These are phyloP conservation scores for Momotus momota DNA, from an alignment of 2,797 vertebrate genomes.

Conservation along the genomic window DNA sequence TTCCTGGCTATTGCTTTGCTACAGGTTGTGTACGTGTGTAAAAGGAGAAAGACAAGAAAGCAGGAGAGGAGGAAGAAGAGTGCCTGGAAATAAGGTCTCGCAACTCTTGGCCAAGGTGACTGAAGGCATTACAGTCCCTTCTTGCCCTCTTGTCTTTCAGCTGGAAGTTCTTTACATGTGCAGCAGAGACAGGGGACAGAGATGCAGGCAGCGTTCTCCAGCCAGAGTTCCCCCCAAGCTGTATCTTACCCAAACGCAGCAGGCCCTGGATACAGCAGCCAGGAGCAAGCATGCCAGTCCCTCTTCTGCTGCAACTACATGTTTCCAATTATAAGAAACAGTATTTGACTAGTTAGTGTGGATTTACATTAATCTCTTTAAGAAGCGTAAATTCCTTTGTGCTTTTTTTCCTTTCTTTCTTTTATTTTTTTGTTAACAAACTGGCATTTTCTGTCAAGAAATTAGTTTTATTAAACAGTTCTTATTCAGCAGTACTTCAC, in stretches of 20 bases:
- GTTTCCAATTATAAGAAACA: background rate
- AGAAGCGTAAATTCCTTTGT: background rate
- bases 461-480: background rate
- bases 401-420: background rate
- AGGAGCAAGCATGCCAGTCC: rapidly evolving
- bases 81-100: background rate
- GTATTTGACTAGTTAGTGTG: background rate
- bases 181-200: background rate
- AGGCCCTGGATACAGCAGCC: background rate
- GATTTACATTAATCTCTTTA: background rate
- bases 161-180: background rate
- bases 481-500: background rate
- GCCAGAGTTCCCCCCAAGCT: background rate
- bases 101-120: background rate
- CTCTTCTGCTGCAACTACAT: background rate
- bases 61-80: background rate
- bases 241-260: background rate
- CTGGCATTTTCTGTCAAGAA: background rate
- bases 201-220: background rate
- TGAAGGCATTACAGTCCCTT: background rate
- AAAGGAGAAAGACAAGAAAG: background rate
- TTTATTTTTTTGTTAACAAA: background rate
- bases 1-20: background rate
- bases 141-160: rapidly evolving
- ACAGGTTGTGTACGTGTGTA: rapidly evolving